These are phyloP conservation scores for Amiota communis DNA, from an alignment of 2,888 invertebrate species.

Conservation along the genomic window DNA sequence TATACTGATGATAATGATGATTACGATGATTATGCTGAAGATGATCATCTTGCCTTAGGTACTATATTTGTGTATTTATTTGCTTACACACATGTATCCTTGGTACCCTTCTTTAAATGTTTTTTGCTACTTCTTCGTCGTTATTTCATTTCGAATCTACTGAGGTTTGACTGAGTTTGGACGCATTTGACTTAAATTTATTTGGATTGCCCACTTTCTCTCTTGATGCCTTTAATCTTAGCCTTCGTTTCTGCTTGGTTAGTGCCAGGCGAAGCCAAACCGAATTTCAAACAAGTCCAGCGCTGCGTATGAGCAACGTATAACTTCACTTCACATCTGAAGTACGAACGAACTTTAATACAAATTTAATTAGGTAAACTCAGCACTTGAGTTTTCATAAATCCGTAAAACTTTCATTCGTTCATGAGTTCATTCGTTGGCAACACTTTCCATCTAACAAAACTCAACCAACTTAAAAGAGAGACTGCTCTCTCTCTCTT, in stretches of 20 bases:
- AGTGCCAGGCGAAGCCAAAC: slow-evolving; percentile 33
- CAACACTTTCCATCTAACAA: slow-evolving; percentile 7
- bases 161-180: slow-evolving; percentile 53
- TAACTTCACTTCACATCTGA: slow-evolving; percentile 1
- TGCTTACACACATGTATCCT: slow-evolving; percentile 32
- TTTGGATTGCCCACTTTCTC: slow-evolving; percentile 34
- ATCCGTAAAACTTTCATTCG: slow-evolving; percentile 12
- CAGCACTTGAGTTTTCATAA: slow-evolving; percentile 30
- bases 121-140: slow-evolving; percentile 48
- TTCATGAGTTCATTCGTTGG: neutral
- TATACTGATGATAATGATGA: neutral
- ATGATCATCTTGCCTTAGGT: slow-evolving; percentile 62
- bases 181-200: slow-evolving; percentile 59
- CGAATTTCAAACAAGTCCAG: slow-evolving; percentile 51
- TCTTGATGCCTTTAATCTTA: slow-evolving; percentile 34
- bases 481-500: too few species aligned
- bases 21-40: slow-evolving; percentile 59
- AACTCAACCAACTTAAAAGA: slow-evolving; percentile 19
- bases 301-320: neutral
- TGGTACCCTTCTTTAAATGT: slow-evolving; percentile 36
- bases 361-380: slow-evolving; percentile 59
- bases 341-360: slow-evolving; percentile 50
- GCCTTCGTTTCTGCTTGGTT: slow-evolving; percentile 55
- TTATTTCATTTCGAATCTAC: slow-evolving; percentile 51
- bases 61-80: slow-evolving; percentile 29